Percentiles rank a stretch among this genome's conserved stretches.
These are phyloP conservation scores for Megalurothrips usitatus DNA, from an alignment of 2,888 invertebrate genomes.

Conservation along the genomic window DNA sequence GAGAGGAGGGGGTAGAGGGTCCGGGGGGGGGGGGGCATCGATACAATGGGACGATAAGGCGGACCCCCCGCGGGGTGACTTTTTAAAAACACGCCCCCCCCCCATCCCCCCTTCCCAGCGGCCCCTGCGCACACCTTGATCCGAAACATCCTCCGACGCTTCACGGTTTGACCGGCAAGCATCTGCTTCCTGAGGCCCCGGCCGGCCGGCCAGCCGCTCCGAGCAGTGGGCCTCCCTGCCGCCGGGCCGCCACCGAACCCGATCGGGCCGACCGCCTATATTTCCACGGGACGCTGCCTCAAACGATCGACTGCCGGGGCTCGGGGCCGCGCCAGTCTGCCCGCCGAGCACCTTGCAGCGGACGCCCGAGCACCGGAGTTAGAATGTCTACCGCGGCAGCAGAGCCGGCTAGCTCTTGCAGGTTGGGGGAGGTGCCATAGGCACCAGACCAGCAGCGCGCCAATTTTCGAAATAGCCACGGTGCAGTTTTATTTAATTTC, in stretches of 20 bases:
- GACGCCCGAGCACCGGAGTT: no score
- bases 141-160: slow-evolving; percentile 13
- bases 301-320: no score
- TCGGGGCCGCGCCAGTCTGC: no score
- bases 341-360: no score
- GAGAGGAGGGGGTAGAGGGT: background rate
- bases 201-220: background rate
- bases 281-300: no score
- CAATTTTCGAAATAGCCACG: no score
- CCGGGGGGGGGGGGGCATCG: background rate
- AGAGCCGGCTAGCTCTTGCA: no score
- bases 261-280: background rate
- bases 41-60: background rate
- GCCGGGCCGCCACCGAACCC: background rate
- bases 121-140: slow-evolving; percentile 16
- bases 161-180: slow-evolving; percentile 17
- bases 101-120: background rate
- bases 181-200: background rate
- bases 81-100: slow-evolving; percentile 19
- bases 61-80: slow-evolving; percentile 22
- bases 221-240: background rate
- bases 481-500: no score
- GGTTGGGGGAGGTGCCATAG: no score
- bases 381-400: no score
- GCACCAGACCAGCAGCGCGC: no score